phyloP scores from a whole-genome alignment of 2,888 invertebrate species.

The Microplitis deprimator region DNA sequence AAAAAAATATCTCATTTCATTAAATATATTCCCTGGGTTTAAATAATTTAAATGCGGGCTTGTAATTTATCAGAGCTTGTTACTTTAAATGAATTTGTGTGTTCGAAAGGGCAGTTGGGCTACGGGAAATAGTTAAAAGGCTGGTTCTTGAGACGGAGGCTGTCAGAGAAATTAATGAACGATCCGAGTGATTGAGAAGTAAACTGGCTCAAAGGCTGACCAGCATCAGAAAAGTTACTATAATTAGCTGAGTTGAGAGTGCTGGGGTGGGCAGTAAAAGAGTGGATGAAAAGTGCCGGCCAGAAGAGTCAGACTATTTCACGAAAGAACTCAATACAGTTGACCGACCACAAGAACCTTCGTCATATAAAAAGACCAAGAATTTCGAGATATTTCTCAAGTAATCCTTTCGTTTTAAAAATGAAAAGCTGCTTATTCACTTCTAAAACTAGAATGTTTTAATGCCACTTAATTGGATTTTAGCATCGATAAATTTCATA shows the following conservation, averaged over 20 bases:
- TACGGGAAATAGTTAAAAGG: background rate
- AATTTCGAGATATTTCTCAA: background rate
- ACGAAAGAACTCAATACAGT: constrained; percentile 38
- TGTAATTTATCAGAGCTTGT: too few species aligned
- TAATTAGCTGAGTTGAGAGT: constrained; percentile 23
- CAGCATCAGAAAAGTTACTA: constrained; percentile 26
- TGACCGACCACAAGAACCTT: constrained; percentile 17
- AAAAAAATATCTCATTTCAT: background rate
- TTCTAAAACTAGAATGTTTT: background rate
- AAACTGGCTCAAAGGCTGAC: constrained; percentile 23
- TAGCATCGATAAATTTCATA: background rate
- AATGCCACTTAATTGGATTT: background rate
- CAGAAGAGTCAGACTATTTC: constrained; percentile 30
- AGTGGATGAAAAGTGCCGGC: constrained; percentile 30
- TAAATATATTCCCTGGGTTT: background rate
- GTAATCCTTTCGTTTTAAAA: background rate
- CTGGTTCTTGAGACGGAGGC: background rate
- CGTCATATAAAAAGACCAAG: background rate
- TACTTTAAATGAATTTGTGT: too few species aligned
- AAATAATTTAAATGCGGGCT: too few species aligned
- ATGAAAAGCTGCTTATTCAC: background rate
- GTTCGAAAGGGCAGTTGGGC: too few species aligned
- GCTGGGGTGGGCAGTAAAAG: constrained; percentile 29
- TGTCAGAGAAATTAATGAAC: constrained; percentile 11
- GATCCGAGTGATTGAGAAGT: background rate